Evolutionary conservation across 2,888 invertebrate species (phyloP).

Genomic region (Malthinus flaveolus): DNA sequence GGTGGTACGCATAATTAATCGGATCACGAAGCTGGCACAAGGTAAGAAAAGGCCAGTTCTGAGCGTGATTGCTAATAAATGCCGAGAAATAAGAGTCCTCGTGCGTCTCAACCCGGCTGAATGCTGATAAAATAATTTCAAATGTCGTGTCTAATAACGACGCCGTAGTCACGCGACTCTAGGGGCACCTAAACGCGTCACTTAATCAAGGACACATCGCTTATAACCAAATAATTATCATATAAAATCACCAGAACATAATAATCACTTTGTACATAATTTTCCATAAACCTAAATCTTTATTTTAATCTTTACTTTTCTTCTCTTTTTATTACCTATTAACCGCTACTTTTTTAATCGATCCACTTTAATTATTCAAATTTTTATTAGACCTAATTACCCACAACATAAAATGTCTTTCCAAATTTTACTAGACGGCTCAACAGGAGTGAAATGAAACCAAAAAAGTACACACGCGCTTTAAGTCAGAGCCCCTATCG

Average conservation of each 20-base stretch:
- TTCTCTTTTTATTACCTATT: no score
- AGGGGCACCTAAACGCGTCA: conserved; percentile 44
- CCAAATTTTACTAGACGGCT: no score
- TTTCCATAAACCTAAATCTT: background rate
- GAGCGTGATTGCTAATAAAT: conserved; percentile 56
- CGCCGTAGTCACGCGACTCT: conserved; percentile 49
- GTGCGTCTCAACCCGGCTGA: conserved; percentile 48
- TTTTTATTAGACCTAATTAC: no score
- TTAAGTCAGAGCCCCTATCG: no score
- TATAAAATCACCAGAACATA: background rate
- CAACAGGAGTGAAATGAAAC: no score
- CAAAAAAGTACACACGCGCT: no score
- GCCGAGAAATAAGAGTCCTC: conserved; percentile 57
- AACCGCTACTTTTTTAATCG: no score
- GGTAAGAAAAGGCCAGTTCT: conserved; percentile 53
- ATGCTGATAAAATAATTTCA: conserved; percentile 56
- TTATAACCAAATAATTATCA: conserved; percentile 13
- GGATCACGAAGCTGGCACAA: conserved; percentile 54
- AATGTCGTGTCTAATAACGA: conserved; percentile 57
- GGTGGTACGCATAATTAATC: conserved; percentile 54
- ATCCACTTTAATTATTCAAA: no score
- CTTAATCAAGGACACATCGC: conserved; percentile 48
- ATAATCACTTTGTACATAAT: background rate
- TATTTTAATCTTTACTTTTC: no score
- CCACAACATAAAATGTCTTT: no score